These are phyloP conservation scores for Neodiprion virginianus DNA, from an alignment of 1,140 invertebrate genomes.

Conservation along the genomic window DNA sequence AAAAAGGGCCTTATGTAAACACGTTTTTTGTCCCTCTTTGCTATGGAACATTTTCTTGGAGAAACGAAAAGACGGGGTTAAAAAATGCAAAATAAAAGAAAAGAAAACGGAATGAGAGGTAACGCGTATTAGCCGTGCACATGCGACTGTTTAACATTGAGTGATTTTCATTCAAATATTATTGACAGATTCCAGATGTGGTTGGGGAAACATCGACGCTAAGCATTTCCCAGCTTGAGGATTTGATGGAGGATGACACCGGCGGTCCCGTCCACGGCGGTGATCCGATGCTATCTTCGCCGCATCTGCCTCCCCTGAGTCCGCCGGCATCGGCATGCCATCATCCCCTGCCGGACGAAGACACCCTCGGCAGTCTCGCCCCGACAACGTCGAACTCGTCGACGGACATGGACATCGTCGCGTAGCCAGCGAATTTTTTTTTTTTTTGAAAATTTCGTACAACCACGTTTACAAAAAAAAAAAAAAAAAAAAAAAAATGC, in stretches of 20 bases:
- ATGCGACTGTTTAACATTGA: slow-evolving; percentile 29
- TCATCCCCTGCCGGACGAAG: slow-evolving; percentile 54
- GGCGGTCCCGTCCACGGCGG: slow-evolving; percentile 68
- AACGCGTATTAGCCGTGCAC: slow-evolving; percentile 30
- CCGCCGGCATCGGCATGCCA: slow-evolving; percentile 52
- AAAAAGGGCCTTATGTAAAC: too few species aligned
- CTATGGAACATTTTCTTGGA: too few species aligned
- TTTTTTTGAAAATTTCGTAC: too few species aligned
- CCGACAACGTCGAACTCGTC: slow-evolving; percentile 56
- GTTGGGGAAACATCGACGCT: slow-evolving; percentile 63
- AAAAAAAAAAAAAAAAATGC: too few species aligned
- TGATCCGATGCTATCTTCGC: slow-evolving; percentile 73
- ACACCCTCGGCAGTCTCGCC: slow-evolving; percentile 55
- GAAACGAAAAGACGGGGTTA: too few species aligned
- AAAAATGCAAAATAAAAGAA: not conserved
- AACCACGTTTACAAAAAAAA: too few species aligned
- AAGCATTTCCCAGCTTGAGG: slow-evolving; percentile 76
- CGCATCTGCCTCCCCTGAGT: slow-evolving; percentile 58
- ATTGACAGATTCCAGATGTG: slow-evolving; percentile 64
- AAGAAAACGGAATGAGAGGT: slow-evolving; percentile 20
- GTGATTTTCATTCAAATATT: slow-evolving; percentile 16
- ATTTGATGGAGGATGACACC: slow-evolving; percentile 84
- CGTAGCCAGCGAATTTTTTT: slow-evolving; percentile 42
- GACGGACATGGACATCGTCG: slow-evolving; percentile 59
- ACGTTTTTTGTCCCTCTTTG: too few species aligned